A percentile compares a stretch with the other conserved stretches of the same genome.
Conservation (phyloP, 2,888 invertebrate genomes). For the Pomacea canaliculata region DNA sequence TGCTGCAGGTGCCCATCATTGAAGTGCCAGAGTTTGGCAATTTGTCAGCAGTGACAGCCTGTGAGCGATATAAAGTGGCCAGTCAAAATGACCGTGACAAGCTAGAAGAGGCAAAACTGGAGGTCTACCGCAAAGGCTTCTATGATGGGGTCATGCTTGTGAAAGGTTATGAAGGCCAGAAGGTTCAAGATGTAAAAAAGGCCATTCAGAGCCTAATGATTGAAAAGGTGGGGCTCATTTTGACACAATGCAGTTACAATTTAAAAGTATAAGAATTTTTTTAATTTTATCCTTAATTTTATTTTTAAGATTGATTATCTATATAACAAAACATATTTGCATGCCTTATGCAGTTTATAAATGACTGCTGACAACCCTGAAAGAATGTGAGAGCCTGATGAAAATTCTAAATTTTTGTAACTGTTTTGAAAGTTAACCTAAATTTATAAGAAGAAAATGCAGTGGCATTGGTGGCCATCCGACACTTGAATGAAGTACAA, state of each 20-base stretch:
- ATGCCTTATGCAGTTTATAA: no score
- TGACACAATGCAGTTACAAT: background rate
- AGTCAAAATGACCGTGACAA: conserved; percentile 98
- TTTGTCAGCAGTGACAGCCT: conserved; percentile 85
- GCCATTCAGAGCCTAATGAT: conserved; percentile 83
- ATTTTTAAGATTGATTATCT: no score
- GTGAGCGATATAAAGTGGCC: conserved; percentile 92
- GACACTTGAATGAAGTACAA: no score
- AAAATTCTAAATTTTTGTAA: no score
- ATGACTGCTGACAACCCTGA: no score
- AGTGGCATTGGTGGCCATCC: no score
- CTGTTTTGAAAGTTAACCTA: no score
- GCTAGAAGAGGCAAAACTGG: conserved; percentile 92
- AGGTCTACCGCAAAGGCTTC: conserved; percentile 95
- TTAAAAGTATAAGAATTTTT: background rate
- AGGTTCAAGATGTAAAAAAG: conserved; percentile 96
- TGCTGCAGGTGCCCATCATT: conserved; percentile 81
- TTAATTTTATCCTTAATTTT: no score
- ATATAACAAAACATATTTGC: background rate
- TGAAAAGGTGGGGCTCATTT: conserved; percentile 70
- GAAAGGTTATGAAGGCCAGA: conserved; percentile 88
- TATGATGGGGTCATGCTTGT: conserved; percentile 84
- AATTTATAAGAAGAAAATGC: no score
- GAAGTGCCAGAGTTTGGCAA: conserved; percentile 92
- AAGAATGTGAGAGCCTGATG: no score